Evolutionary conservation across 30 jellyfish, hydroid and myxozoan genomes (phyloP).

Genomic region (Aurelia aurita): DNA sequence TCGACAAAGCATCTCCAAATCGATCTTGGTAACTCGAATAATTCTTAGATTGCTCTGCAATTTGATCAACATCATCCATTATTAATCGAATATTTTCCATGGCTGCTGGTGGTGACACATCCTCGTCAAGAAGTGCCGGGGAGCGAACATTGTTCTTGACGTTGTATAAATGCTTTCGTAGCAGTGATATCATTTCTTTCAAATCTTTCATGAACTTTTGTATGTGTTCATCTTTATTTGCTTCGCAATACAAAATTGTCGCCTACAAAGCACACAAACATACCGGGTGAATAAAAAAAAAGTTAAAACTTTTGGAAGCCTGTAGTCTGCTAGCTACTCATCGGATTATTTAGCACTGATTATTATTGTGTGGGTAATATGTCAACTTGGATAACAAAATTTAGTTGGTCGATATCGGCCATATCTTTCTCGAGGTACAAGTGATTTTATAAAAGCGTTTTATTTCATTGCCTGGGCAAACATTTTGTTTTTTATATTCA

Average conservation of each 20-base stretch:
- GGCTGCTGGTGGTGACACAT: constrained; percentile 69
- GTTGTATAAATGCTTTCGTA: constrained; percentile 45
- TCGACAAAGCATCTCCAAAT: constrained; percentile 75
- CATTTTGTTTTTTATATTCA: too few species aligned
- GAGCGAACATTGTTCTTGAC: constrained; percentile 70
- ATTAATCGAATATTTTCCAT: constrained; percentile 66
- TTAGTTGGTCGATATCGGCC: too few species aligned
- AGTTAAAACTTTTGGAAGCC: too few species aligned
- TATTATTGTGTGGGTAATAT: too few species aligned
- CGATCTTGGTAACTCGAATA: constrained; percentile 75
- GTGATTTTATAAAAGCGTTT: too few species aligned
- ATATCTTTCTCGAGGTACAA: too few species aligned
- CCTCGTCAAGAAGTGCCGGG: constrained; percentile 83
- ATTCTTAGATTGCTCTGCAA: constrained; percentile 51
- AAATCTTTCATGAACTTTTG: constrained; percentile 77
- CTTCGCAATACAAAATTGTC: constrained; percentile 79
- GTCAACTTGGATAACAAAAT: too few species aligned
- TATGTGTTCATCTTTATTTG: constrained; percentile 78
- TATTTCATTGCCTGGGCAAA: too few species aligned
- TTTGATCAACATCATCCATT: constrained; percentile 70
- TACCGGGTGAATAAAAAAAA: background rate
- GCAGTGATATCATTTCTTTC: constrained; percentile 35
- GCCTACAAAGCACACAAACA: constrained; percentile 28
- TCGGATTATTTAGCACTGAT: too few species aligned
- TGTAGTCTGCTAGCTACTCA: too few species aligned